Percentiles rank a stretch among this genome's conserved stretches.
Conservation (phyloP, 2,888 invertebrate species). For the Sphaerophoria taeniata region DNA sequence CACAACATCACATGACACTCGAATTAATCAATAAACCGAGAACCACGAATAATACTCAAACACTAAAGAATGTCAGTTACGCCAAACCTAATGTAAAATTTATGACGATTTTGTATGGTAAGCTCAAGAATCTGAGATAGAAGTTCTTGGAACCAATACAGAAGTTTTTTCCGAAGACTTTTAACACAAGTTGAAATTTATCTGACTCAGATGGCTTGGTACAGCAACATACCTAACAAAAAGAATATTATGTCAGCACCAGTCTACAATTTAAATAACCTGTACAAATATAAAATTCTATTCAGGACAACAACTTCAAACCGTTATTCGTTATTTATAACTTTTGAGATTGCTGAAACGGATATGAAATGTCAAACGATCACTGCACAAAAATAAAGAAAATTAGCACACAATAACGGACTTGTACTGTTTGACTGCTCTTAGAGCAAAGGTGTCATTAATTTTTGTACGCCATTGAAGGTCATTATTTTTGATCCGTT, state of each 20-base stretch:
- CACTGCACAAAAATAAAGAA: constrained; percentile 9
- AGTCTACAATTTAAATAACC: constrained; percentile 21
- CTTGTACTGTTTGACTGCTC: constrained; percentile 15
- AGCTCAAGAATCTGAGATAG: constrained; percentile 9
- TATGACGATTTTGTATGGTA: neutral
- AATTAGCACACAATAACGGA: constrained; percentile 19
- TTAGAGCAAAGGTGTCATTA: constrained; percentile 33
- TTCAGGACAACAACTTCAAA: constrained; percentile 22
- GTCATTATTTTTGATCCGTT: constrained; percentile 42
- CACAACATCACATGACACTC: neutral
- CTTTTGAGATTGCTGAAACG: constrained; percentile 41
- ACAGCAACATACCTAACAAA: neutral
- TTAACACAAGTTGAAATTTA: neutral
- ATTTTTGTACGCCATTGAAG: constrained; percentile 47
- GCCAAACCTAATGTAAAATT: constrained; percentile 19
- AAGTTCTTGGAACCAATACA: constrained; percentile 25
- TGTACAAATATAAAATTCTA: constrained; percentile 13
- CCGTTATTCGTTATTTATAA: constrained; percentile 62
- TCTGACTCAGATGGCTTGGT: constrained; percentile 21
- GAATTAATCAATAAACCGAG: constrained; percentile 17
- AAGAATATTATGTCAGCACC: constrained; percentile 16
- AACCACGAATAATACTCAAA: neutral
- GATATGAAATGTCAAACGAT: constrained; percentile 60
- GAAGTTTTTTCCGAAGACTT: neutral
- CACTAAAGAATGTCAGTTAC: constrained; percentile 13